Evolutionary conservation across 2,888 invertebrate species (phyloP).

Genomic region (Thymelicus sylvestris): DNA sequence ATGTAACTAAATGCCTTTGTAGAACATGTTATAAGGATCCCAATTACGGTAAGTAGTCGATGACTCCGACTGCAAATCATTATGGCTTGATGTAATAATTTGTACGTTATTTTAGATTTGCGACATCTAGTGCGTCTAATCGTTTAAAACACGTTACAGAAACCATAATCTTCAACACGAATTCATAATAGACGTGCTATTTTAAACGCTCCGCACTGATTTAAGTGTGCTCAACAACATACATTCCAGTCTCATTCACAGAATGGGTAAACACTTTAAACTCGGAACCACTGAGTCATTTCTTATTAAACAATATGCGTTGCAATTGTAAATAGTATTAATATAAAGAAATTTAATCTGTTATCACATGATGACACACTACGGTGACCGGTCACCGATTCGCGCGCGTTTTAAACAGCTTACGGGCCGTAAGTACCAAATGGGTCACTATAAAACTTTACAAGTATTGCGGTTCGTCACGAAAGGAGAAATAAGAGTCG

Average conservation of each 20-base stretch:
- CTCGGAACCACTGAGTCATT: slow-evolving; percentile 74
- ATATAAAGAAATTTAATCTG: slow-evolving; percentile 11
- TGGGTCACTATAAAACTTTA: slow-evolving; percentile 58
- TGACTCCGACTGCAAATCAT: slow-evolving; percentile 60
- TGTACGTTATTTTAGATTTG: slow-evolving; percentile 20
- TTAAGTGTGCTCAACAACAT: slow-evolving; percentile 52
- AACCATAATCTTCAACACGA: slow-evolving; percentile 53
- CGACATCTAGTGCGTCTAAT: slow-evolving; percentile 9
- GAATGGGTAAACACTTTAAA: slow-evolving; percentile 65
- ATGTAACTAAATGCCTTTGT: slow-evolving; percentile 45
- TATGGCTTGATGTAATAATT: slow-evolving; percentile 44
- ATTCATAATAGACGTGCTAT: slow-evolving; percentile 58
- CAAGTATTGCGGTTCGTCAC: slow-evolving; percentile 52
- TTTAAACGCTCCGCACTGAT: slow-evolving; percentile 54
- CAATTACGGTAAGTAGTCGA: slow-evolving; percentile 54
- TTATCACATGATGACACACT: slow-evolving; percentile 25
- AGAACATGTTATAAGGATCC: slow-evolving; percentile 54
- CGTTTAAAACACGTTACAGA: slow-evolving; percentile 37
- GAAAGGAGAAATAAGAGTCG: slow-evolving; percentile 50
- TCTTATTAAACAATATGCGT: slow-evolving; percentile 57
- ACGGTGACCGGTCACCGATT: slow-evolving; percentile 22
- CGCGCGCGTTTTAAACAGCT: slow-evolving; percentile 26
- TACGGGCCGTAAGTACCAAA: slow-evolving; percentile 35
- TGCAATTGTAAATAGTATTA: slow-evolving; percentile 33
- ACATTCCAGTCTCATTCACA: slow-evolving; percentile 69